Base-by-base conservation (phyloP, 2,888 invertebrate species). In the Acanthosoma haemorrhoidale region DNA sequence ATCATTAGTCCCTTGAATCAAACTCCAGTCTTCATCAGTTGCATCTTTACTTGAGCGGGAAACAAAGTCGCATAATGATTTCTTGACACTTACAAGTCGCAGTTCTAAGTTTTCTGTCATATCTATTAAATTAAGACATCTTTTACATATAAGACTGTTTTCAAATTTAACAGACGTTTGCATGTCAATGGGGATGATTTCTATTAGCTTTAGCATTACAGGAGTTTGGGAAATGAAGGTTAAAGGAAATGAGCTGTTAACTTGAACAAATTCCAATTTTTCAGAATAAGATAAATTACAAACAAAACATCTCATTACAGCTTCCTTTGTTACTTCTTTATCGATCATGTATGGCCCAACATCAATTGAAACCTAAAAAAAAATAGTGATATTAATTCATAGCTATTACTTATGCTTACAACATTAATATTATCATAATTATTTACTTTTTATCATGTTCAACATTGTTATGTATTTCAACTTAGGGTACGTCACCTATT, bases 21-120 rank as follows among this genome's bases (percentile, higher is more conserved):
- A 31, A 31, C 31, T 34, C 41, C 34, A 66, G 18, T 64, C 64
- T 36, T 66, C 66, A 31, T 43, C 66, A 5, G 31, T 4, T 6
- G 34, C 29, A 15, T 66, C 66, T 15, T 66, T 66, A 32, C 51
- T 32, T 11, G 66, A 31, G 16, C 66, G 43, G 11, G 68, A 69
- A 58, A 73, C 70, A 51, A 67, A 66, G 34, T 72, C 71, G 57
- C 70, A 71, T 21, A 73, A 21, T 3, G 70, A 71, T 72, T 74
- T 72, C 70, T 77, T 78, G 57, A 77, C 77, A 70, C 73, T 76
- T 18, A 78, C 76, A 29, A 81, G 70, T 74, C 80, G 80, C 6
- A 78, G 67, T 75, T 81, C 79, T 51, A 81, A 77, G 72, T 80
- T 79, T 76, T 81, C 81, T 11, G 80, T 79, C 3, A 79, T 79